A percentile compares a stretch with the other conserved stretches of the same genome.
phyloP scores from a whole-genome alignment of 2,888 invertebrate genomes.

The Hyppa rectilinea region DNA sequence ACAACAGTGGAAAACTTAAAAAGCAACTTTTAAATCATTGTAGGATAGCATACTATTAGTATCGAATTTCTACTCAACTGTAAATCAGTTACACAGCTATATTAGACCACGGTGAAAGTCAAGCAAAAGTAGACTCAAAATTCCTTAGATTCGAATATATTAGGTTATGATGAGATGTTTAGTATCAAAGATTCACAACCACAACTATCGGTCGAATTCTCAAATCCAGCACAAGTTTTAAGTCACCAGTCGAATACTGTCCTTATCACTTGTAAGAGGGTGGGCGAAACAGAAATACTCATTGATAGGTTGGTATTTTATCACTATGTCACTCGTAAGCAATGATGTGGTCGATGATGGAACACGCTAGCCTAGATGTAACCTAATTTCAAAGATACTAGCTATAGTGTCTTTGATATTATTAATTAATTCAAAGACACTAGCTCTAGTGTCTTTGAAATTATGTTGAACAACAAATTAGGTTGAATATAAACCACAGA shows the following conservation, averaged over 20 bases:
- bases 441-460: too few relatives aligned
- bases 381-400: not conserved
- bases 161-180: not conserved
- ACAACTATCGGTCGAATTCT: not conserved
- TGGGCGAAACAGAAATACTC: not conserved
- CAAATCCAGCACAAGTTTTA: not conserved
- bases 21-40: not conserved
- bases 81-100: not conserved
- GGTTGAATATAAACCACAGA: too few relatives aligned
- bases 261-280: not conserved
- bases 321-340: not conserved
- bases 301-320: not conserved
- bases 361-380: not conserved
- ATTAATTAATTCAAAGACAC: too few relatives aligned
- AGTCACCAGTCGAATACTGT: not conserved
- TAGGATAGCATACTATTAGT: not conserved
- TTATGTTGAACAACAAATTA: too few relatives aligned
- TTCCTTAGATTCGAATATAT: not conserved
- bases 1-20: too few relatives aligned
- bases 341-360: not conserved
- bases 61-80: not conserved
- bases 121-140: not conserved
- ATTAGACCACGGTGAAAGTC: not conserved
- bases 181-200: not conserved
- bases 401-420: too few relatives aligned